Evolutionary conservation across 2,797 vertebrate genomes (phyloP).

Genomic region (Ptychobarbus kaznakovi): DNA sequence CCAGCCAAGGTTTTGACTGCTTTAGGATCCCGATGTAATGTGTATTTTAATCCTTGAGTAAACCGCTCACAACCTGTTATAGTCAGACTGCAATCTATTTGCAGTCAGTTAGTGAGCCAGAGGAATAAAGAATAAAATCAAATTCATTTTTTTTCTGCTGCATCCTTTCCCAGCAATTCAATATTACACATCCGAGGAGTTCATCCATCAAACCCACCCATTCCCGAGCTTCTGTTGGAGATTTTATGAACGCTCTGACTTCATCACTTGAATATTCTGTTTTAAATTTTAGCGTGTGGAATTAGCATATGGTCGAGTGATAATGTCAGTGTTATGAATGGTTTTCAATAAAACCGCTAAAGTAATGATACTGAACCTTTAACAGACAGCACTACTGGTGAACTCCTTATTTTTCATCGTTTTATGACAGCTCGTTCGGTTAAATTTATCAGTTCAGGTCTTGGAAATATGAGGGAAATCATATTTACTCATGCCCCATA

Average conservation of each 20-base stretch:
- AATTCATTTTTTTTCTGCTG: slow-evolving; percentile 55
- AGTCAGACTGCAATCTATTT: slow-evolving; percentile 59
- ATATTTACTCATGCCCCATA: slow-evolving; percentile 38
- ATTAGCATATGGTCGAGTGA: slow-evolving; percentile 55
- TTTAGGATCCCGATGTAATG: not conserved
- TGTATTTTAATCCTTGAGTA: slow-evolving; percentile 62
- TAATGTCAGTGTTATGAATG: slow-evolving; percentile 57
- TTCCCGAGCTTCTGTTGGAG: slow-evolving; percentile 62
- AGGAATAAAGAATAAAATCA: slow-evolving; percentile 59
- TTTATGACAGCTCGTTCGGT: slow-evolving; percentile 50
- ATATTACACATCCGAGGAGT: slow-evolving; percentile 61
- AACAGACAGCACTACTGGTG: slow-evolving; percentile 38
- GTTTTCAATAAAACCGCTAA: slow-evolving; percentile 55
- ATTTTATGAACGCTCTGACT: slow-evolving; percentile 55
- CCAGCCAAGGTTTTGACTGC: not conserved
- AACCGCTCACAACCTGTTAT: slow-evolving; percentile 58
- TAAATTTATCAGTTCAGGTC: slow-evolving; percentile 46
- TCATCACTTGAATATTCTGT: slow-evolving; percentile 51
- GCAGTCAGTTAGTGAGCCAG: not conserved
- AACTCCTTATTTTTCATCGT: slow-evolving; percentile 56
- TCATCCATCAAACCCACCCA: slow-evolving; percentile 58
- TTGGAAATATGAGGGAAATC: slow-evolving; percentile 50
- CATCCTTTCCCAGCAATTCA: slow-evolving; percentile 55
- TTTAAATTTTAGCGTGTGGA: slow-evolving; percentile 8
- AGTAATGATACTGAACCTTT: slow-evolving; percentile 53